Evolutionary conservation across 37 sponge, comb jelly and placozoan genomes (phyloP).

Genomic region (Aplysina aerophoba): DNA sequence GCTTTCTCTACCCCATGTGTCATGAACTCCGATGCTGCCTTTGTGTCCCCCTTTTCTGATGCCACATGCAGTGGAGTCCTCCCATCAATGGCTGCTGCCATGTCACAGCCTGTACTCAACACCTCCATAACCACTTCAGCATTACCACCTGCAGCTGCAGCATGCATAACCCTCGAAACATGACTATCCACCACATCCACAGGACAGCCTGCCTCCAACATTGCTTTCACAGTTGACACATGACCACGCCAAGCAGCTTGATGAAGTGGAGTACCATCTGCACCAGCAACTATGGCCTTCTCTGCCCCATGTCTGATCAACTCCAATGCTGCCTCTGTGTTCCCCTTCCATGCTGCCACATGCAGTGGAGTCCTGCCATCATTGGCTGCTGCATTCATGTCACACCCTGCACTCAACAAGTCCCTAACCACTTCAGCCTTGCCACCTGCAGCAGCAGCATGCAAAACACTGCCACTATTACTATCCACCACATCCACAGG

Average conservation of each 20-base stretch:
- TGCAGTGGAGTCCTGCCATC: conserved; percentile 17
- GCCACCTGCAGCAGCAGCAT: conserved; percentile 7
- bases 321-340: neutral
- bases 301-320: neutral
- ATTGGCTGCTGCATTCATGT: neutral
- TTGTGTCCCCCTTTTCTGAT: too few relatives aligned
- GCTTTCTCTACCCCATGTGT: too few relatives aligned
- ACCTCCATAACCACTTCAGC: neutral
- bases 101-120: neutral
- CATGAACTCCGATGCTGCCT: too few relatives aligned
- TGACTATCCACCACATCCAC: neutral
- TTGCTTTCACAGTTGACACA: neutral
- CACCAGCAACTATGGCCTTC: neutral
- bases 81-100: too few relatives aligned
- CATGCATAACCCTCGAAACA: neutral
- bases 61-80: too few relatives aligned
- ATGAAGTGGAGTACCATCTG: conserved; percentile 11
- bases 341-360: neutral
- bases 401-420: neutral
- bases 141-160: neutral
- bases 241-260: conserved; percentile 1
- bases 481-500: too few relatives aligned
- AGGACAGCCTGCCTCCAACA: neutral
- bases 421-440: neutral
- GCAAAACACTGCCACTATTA: neutral